Percentiles rank a stretch among this genome's conserved stretches.
Evolutionary conservation across 2,113 vertebrate species (phyloP).

Genomic region (Phylloscopus trochilus): DNA sequence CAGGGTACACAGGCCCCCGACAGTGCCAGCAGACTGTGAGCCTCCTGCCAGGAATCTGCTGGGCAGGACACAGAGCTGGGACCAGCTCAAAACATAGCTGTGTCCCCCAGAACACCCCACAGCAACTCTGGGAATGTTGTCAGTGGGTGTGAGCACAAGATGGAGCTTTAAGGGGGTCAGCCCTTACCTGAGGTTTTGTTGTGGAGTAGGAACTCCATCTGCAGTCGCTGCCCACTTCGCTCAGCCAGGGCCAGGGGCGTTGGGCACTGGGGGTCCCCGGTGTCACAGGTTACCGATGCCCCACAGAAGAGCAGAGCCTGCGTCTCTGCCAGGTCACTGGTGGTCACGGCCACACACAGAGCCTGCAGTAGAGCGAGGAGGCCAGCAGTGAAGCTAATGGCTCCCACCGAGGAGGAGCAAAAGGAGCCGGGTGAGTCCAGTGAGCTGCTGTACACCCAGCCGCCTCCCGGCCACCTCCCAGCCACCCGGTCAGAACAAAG

Average conservation of each 20-base stretch:
- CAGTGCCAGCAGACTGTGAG: not conserved
- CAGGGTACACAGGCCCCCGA: accelerated
- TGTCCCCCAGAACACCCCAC: accelerated
- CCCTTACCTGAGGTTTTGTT: constrained; percentile 86
- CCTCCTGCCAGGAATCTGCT: not conserved
- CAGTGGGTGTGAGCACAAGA: not conserved
- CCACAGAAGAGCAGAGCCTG: constrained; percentile 91
- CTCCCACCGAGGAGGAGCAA: not conserved
- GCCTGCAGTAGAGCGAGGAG: constrained; percentile 65
- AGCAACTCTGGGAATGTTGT: not conserved
- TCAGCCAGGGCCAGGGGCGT: constrained; percentile 79
- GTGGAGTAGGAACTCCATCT: constrained; percentile 87
- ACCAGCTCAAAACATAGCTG: not conserved
- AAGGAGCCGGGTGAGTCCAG: not conserved
- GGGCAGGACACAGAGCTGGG: not conserved
- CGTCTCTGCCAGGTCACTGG: constrained; percentile 89
- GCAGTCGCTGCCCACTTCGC: constrained; percentile 81
- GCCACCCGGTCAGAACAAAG: not conserved
- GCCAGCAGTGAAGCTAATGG: not conserved
- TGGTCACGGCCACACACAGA: constrained; percentile 87
- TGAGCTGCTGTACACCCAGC: not conserved
- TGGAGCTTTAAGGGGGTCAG: not conserved
- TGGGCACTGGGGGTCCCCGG: constrained; percentile 75
- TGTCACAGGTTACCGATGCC: constrained; percentile 83
- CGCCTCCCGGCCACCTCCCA: not conserved